These are phyloP conservation scores for Chamaetylas fuelleborni DNA, from an alignment of 2,113 vertebrate species.

Conservation along the genomic window DNA sequence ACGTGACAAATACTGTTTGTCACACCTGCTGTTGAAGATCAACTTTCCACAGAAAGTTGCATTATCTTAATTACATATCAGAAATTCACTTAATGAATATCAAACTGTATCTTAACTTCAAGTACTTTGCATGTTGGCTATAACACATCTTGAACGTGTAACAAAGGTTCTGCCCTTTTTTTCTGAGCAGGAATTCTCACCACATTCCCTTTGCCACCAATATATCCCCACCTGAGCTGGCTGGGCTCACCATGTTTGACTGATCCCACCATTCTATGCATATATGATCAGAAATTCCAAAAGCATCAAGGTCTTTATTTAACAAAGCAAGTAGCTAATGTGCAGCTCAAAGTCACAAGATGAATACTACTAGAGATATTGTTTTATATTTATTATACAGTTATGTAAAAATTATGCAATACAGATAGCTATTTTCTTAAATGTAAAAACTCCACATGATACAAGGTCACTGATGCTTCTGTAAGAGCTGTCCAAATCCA, in stretches of 20 bases:
- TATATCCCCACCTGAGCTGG: background rate
- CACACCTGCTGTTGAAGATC: background rate
- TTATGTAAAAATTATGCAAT: background rate
- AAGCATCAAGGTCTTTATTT: background rate
- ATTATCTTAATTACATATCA: background rate
- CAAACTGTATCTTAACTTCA: background rate
- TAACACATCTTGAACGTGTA: background rate
- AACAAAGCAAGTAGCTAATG: background rate
- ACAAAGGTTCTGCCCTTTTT: background rate
- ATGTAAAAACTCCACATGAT: background rate
- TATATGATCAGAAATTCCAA: background rate
- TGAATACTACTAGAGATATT: background rate
- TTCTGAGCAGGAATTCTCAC: background rate
- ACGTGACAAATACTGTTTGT: background rate
- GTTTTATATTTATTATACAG: background rate
- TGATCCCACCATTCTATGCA: background rate
- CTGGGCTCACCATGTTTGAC: background rate
- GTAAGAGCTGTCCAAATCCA: background rate
- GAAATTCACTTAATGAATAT: background rate
- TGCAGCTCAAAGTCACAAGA: background rate
- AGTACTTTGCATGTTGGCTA: background rate
- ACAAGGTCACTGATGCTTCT: background rate
- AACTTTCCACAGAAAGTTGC: background rate
- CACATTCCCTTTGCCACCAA: background rate
- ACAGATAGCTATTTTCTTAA: background rate